Base-by-base conservation (phyloP, 2,113 vertebrate species). In the Marmota flaviventris region DNA sequence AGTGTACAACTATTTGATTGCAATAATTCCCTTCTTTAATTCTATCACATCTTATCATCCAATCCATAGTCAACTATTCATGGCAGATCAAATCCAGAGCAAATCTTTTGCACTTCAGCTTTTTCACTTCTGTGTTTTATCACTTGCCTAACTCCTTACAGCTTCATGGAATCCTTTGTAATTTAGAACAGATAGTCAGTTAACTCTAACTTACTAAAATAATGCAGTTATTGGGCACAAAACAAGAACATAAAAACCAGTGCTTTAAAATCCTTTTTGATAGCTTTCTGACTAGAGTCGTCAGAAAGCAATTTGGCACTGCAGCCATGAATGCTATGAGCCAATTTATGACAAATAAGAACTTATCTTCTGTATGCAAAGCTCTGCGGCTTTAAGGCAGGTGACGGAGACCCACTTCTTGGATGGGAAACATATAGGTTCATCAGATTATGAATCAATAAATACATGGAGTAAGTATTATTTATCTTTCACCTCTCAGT, bases 361-460 rank as follows among this genome's bases (percentile, higher is more conserved):
- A 53, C 51, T 67, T 67, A n/a, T 53, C 22, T 58, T 89, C 9
- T 16, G 10, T 10, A 37, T 4, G 1, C 11, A 56, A 90, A 56
- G 24, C 17, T 48, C 53, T 72, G 20, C 22, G 14, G 3, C 6
- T 83, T 87, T 75, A 32, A n/a, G 1, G 42, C 3, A 79, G 24
- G 8, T 29, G 34, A 45, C 4, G 39, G 8, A 2, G 45, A 16
- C 17, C 53, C 12, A 34, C 14, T 25, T 87, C 39, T 76, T 34
- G 2, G 2, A 0, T 73, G 27, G 32, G 8, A 5, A 73, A 12
- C 2, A 89, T 5, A 37, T 17, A 29, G 7, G 24, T 0, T 29
- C 22, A 34, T 42, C 42, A 14, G 45, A 25, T 18, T 27, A 11
- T 61, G 65, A 87, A 56, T 79, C 4, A 45, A 3, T 32, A 13